Conservation (phyloP, 2,113 vertebrate genomes). For the Anthoscopus minutus region DNA sequence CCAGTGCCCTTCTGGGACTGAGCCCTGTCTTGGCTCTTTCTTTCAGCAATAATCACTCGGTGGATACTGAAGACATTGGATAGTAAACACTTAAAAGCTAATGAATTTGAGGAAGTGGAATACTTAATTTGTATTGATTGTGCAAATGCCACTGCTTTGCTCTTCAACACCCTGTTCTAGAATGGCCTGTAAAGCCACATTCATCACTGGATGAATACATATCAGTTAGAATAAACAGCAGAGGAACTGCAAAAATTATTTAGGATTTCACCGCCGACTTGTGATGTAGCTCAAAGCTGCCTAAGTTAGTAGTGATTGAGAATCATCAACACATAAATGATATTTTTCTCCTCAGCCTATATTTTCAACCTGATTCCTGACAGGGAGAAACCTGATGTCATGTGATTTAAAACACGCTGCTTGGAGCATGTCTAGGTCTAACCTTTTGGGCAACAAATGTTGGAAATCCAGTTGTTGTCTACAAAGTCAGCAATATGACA, state of each 20-base stretch:
- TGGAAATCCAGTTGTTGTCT: background rate
- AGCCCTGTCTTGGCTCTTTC: background rate
- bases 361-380: background rate
- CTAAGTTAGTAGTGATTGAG: background rate
- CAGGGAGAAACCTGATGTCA: background rate
- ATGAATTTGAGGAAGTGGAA: background rate
- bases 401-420: background rate
- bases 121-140: background rate
- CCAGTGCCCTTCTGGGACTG: background rate
- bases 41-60: background rate
- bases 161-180: background rate
- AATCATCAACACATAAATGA: background rate
- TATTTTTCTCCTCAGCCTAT: background rate
- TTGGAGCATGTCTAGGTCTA: background rate
- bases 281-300: background rate
- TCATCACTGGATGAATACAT: background rate
- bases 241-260: background rate
- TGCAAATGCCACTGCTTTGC: background rate
- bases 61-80: background rate
- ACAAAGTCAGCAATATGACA: background rate
- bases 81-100: background rate
- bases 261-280: background rate
- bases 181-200: background rate
- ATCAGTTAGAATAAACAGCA: background rate
- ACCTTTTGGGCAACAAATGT: background rate